Percentiles rank a stretch among this genome's conserved stretches.
Conservation (phyloP, 2,797 vertebrate genomes). For the Myotis daubentonii region DNA sequence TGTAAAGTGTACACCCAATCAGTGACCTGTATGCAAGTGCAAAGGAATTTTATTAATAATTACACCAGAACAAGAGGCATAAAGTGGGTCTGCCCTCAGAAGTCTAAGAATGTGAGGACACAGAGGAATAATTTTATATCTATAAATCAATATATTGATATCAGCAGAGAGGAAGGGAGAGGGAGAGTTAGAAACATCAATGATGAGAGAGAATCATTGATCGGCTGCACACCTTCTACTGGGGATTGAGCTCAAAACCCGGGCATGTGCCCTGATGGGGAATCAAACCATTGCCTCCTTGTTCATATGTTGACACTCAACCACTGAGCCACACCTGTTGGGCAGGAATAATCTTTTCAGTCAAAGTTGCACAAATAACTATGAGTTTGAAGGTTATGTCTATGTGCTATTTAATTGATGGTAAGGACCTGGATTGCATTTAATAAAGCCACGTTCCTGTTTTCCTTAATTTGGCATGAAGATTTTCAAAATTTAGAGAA, state of each 20-base stretch:
- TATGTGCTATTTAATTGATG: not conserved
- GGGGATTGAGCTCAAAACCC: no score
- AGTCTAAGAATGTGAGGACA: not conserved
- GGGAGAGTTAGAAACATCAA: no score
- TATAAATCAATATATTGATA: no score
- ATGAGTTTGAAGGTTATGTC: not conserved
- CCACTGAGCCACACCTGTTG: no score
- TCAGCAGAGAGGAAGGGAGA: no score
- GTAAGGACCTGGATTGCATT: not conserved
- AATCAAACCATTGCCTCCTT: no score
- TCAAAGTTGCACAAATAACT: not conserved
- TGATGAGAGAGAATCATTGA: no score
- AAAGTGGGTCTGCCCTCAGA: not conserved
- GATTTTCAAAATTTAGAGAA: constrained; percentile 12
- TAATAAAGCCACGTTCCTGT: not conserved
- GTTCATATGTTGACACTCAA: no score
- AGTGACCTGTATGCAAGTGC: not conserved
- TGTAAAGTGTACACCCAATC: not conserved
- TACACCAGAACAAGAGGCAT: not conserved
- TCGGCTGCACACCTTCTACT: no score
- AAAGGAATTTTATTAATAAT: not conserved
- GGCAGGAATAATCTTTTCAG: not conserved
- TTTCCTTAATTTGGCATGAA: constrained; percentile 10
- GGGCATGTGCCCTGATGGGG: no score
- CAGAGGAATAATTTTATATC: not conserved